phyloP scores from a whole-genome alignment of 2,113 vertebrate species.

The Oceanodroma tethys region DNA sequence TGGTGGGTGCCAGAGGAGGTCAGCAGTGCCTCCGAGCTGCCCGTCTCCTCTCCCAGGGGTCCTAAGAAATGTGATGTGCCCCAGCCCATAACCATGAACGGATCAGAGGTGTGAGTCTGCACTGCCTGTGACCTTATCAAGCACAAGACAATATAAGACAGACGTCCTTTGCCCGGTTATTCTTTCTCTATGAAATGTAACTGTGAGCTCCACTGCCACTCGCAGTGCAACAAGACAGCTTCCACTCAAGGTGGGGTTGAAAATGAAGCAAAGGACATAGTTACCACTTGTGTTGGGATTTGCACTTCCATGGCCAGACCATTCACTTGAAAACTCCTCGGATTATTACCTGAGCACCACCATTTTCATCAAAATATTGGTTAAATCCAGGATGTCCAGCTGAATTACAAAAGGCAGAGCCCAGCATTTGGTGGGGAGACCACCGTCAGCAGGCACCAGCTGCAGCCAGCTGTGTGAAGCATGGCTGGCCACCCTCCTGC shows the following conservation, averaged over 20 bases:
- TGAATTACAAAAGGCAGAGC: background rate
- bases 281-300: background rate
- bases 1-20: background rate
- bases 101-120: background rate
- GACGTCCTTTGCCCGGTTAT: background rate
- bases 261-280: background rate
- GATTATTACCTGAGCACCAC: background rate
- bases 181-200: background rate
- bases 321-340: background rate
- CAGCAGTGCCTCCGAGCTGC: background rate
- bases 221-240: background rate
- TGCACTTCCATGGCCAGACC: background rate
- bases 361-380: background rate
- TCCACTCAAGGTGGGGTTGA: background rate
- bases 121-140: background rate
- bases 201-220: background rate
- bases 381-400: background rate
- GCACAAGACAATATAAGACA: background rate
- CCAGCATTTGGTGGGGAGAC: background rate
- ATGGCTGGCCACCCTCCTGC: fast-evolving
- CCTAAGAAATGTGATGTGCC: background rate
- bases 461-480: background rate
- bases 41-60: background rate
- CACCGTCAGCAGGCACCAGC: background rate
- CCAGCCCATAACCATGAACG: fast-evolving